Evolutionary conservation across 1,140 invertebrate genomes (phyloP).

Genomic region (Cyclina sinensis): DNA sequence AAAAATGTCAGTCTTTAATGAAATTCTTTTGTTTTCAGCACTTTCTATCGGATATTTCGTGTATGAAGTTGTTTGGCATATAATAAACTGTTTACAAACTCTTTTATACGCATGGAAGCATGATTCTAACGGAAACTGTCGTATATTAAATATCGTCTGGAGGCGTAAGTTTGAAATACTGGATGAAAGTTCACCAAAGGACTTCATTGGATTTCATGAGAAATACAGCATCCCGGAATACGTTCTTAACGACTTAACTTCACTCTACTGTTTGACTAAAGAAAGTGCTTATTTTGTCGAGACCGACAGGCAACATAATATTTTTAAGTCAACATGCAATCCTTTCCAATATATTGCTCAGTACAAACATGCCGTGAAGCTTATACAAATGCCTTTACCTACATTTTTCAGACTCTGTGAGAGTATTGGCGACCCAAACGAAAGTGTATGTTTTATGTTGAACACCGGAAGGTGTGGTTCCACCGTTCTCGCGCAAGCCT

Average conservation of each 20-base stretch:
- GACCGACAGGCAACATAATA: not conserved
- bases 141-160: not conserved
- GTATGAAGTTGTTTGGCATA: no score
- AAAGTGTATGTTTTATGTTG: not conserved
- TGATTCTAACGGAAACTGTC: not conserved
- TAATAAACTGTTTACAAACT: no score
- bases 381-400: not conserved
- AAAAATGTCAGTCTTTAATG: no score
- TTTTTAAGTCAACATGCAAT: not conserved
- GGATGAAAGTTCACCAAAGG: not conserved
- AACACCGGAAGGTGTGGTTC: slow-evolving; percentile 41
- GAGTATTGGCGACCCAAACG: not conserved
- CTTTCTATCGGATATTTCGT: no score
- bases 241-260: slow-evolving; percentile 14
- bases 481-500: not conserved
- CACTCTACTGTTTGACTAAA: slow-evolving; percentile 7
- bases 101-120: no score
- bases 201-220: not conserved
- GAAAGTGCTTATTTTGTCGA: slow-evolving; percentile 32
- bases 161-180: not conserved
- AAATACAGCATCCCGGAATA: not conserved
- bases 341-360: slow-evolving; percentile 33
- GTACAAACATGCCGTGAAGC: slow-evolving; percentile 13
- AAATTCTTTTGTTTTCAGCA: no score
- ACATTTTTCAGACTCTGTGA: not conserved